Conservation (phyloP, 2,888 invertebrate species). For the Chrysodeixis includens region DNA sequence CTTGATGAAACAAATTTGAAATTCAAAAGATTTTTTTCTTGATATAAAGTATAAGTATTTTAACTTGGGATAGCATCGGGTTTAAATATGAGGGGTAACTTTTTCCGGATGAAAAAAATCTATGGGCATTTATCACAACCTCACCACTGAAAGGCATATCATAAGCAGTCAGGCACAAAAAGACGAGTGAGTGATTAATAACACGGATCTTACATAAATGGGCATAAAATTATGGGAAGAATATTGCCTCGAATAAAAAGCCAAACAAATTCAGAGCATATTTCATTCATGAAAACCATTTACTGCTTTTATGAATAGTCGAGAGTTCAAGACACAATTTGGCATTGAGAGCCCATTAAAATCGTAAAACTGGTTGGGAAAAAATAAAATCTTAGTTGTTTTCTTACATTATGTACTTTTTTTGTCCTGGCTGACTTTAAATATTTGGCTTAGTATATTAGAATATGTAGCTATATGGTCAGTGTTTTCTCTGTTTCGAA, state of each 20-base stretch:
- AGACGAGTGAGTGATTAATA: neutral
- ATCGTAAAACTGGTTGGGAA: neutral
- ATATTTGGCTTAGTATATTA: too few species aligned
- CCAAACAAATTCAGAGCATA: neutral
- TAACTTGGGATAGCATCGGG: neutral
- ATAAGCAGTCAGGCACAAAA: neutral
- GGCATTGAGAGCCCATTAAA: slow-evolving; percentile 3
- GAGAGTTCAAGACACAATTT: slow-evolving; percentile 1
- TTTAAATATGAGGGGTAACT: too few species aligned
- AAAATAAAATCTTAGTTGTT: neutral
- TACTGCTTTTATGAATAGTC: neutral
- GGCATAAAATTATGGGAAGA: neutral
- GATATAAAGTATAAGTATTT: too few species aligned
- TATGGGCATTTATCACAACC: too few species aligned
- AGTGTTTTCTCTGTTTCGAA: too few species aligned
- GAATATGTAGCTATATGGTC: too few species aligned
- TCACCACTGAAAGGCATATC: neutral
- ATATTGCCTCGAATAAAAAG: neutral
- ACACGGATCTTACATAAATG: neutral
- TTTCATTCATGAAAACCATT: slow-evolving; percentile 1
- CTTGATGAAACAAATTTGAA: slow-evolving; percentile 20
- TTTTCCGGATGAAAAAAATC: too few species aligned
- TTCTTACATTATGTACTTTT: neutral
- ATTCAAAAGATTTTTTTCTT: neutral
- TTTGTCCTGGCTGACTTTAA: neutral